Evolutionary conservation across 2,797 vertebrate species (phyloP), one percentile per base, ranked within the genome.

Genomic region (Cercopithecus mitis): DNA sequence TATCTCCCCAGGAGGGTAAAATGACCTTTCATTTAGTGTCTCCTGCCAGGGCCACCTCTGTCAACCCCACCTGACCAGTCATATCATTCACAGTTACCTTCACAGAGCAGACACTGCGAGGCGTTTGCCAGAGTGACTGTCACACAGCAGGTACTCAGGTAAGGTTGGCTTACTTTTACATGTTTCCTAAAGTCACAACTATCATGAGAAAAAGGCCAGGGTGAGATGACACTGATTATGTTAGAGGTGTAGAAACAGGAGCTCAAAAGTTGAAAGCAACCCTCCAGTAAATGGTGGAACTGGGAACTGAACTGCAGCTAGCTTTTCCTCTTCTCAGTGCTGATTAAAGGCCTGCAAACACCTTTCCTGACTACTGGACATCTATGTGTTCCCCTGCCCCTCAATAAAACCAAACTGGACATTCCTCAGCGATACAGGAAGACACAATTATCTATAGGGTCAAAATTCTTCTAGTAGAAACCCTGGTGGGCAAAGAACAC

Each of bases 1-100:
- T 94, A 76, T 95, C 91, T 88, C 72, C 33, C 9, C 47, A 27
- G n/a, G 90, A 72, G 5, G 22, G 39, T 86, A 79, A n/a, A 52
- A 85, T 52, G 57, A 52, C 72, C 96, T 95, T 73, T 96, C 80
- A 47, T 72, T 88, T 80, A 50, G 47, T 47, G 58, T 36, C 45
- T 58, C 8, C 25, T 82, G n/a, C 67, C 58, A 80, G 30, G 33
- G 70, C 27, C 30, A 50, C 2, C 41, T 20, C 82, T 58, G 83
- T 55, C 30, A 93, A 47, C 75, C 41, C 61, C 27, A n/a, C 41
- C 52, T 90, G 57, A 80, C 72, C 8, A 47, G 75, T 50, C 52
- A 88, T 4, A 15, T 15, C n/a, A 47, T 52, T 79, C 45, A 43
- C n/a, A 55, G 83, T 70, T 57, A 41, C 41, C 36, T n/a, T 70